These are phyloP conservation scores for Eidolon dupreanum DNA, from an alignment of 2,797 vertebrate genomes.

Conservation along the genomic window DNA sequence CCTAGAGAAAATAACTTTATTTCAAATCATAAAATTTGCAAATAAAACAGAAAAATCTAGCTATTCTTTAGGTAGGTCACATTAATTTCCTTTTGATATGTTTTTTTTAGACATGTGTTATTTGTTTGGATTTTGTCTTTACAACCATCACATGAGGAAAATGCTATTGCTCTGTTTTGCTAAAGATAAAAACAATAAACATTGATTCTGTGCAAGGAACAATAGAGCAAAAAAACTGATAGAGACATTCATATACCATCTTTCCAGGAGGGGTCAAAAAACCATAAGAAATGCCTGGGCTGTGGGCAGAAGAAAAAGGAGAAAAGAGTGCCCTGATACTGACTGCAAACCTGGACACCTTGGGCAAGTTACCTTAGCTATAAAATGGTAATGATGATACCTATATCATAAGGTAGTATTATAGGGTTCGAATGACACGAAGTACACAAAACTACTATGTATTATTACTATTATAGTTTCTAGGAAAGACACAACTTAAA, in stretches of 20 bases:
- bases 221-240: neutral
- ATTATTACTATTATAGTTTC: neutral
- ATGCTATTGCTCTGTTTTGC: neutral
- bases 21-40: slow-evolving; percentile 22
- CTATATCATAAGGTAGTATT: neutral
- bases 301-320: neutral
- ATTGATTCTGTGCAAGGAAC: neutral
- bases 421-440: neutral
- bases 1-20: neutral
- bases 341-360: neutral
- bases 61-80: neutral
- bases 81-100: neutral
- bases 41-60: neutral
- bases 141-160: neutral
- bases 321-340: neutral
- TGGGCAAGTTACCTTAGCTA: neutral
- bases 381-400: neutral
- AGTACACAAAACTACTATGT: neutral
- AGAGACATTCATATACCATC: neutral
- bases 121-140: slow-evolving; percentile 21
- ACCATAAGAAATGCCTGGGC: neutral
- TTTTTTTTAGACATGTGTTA: neutral
- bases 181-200: neutral
- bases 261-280: neutral
- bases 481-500: slow-evolving; percentile 4